These are phyloP conservation scores for Cephalopachus bancanus DNA, from an alignment of 2,797 vertebrate genomes.

Conservation along the genomic window DNA sequence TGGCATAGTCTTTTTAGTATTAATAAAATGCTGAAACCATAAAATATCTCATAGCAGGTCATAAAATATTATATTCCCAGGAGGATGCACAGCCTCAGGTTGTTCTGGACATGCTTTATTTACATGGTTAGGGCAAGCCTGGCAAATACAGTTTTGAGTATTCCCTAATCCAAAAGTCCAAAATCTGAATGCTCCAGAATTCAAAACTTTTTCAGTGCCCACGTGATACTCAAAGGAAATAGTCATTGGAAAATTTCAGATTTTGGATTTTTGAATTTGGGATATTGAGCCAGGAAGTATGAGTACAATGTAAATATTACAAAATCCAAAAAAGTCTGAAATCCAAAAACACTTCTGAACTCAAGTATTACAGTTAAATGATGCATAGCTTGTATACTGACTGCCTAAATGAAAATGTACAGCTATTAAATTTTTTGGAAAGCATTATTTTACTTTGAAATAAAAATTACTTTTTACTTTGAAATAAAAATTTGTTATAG, in stretches of 20 bases:
- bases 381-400: not conserved
- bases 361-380: not conserved
- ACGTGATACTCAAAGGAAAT: not conserved
- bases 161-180: not conserved
- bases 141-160: not conserved
- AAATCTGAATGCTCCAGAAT: not conserved
- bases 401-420: not conserved
- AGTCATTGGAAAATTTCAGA: not conserved
- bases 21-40: constrained; percentile 7
- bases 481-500: not conserved
- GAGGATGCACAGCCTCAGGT: not conserved
- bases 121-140: not conserved
- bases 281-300: not conserved
- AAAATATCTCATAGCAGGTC: not conserved
- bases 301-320: not conserved
- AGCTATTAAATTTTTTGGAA: not conserved
- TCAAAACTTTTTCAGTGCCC: not conserved
- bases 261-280: not conserved
- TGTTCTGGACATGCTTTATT: not conserved
- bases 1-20: constrained; percentile 7
- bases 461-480: no score
- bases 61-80: constrained; percentile 31
- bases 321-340: not conserved
- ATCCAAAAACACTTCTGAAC: not conserved
- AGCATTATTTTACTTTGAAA: constrained; percentile 51